Evolutionary conservation across 2,797 vertebrate species (phyloP).

Genomic region (Gymnopithys bicolor): DNA sequence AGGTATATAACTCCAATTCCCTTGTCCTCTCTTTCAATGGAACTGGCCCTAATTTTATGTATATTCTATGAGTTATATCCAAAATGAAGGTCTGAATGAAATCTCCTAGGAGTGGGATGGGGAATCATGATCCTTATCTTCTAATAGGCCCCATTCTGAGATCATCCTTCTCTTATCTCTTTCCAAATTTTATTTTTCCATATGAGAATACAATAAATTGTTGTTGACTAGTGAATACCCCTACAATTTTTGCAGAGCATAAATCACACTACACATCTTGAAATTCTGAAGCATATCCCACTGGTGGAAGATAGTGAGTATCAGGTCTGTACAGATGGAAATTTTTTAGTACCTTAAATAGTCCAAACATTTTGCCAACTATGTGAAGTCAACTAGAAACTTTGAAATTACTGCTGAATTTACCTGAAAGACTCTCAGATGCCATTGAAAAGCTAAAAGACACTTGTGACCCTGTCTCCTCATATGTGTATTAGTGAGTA

Average conservation of each 20-base stretch:
- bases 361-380: background rate
- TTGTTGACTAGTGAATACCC: constrained; percentile 32
- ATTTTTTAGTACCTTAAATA: background rate
- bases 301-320: background rate
- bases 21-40: background rate
- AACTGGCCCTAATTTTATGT: background rate
- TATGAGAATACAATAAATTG: constrained; percentile 51
- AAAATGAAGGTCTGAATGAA: constrained; percentile 18
- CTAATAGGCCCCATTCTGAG: constrained; percentile 5
- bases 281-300: background rate
- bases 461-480: background rate
- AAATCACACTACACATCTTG: constrained; percentile 40
- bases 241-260: background rate
- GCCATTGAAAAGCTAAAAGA: background rate
- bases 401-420: background rate
- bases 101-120: background rate
- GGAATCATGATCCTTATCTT: constrained; percentile 28
- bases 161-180: constrained; percentile 38
- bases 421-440: background rate
- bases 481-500: fast-evolving
- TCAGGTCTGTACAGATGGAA: background rate
- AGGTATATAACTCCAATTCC: background rate
- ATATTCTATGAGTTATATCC: constrained; percentile 23
- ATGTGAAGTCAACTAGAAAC: background rate
- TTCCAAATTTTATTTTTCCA: constrained; percentile 39